Evolutionary conservation across 2,888 invertebrate genomes (phyloP), one percentile per base, ranked within the genome.

Genomic region (Pecten maximus): DNA sequence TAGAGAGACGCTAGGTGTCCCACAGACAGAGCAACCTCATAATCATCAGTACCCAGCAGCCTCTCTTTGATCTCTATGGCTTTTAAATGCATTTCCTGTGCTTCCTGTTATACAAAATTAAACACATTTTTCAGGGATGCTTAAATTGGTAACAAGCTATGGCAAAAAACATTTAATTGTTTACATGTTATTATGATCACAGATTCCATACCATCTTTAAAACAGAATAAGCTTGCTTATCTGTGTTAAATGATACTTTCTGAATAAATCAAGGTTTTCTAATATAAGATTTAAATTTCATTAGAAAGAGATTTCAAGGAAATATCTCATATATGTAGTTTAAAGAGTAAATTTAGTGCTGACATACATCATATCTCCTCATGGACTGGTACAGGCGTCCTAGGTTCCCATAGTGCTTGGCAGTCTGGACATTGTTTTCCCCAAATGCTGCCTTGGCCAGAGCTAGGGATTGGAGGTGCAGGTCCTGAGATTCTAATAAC

Each of bases 361-460:
- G 15, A 90, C 92, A 89, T 96, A 98, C 98, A 97, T 98, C 97
- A 97, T 98, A 99, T 96, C 98, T 98, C 96, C 98, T 98, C 99
- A 99, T 99, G 96, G 98, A 98, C 97, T 99, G 99, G 97, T 99
- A 99, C 23, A 99, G 97, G 23, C 99, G 97, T 90, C 99, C 99
- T 89, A 99, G 97, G 97, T 99, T 99, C 19, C 99, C 99, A 97
- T 99, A 99, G 97, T 99, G 99, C 96, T 99, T 99, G 89, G 99
- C 99, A 0, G 99, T 99, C 97, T 99, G 99, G 60, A 99, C 98
- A 97, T 99, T 99, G 96, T 98, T 98, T 97, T 99, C 99, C 0
- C 99, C 99, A 96, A 99, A 99, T 0, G 98, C 98, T 96, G 98
- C 97, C 97, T 98, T 97, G 23, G 98, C 98, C 87, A 99, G 97